These are phyloP conservation scores for Aporophyla nigra DNA, from an alignment of 2,888 invertebrate species.

Conservation along the genomic window DNA sequence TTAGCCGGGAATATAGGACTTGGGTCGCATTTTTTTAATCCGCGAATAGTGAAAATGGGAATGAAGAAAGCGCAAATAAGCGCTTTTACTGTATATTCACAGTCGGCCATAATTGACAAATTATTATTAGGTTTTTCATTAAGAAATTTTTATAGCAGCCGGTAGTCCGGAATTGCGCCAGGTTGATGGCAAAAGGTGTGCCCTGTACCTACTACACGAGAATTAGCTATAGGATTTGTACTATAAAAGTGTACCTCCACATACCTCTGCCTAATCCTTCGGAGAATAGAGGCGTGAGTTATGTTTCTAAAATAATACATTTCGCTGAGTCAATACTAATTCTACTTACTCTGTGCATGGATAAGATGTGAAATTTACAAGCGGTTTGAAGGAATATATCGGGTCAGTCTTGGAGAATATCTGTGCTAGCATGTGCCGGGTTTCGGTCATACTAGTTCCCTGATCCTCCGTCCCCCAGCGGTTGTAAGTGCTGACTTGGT, in stretches of 20 bases:
- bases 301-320: too few relatives aligned
- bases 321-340: not conserved
- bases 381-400: conserved; percentile 84
- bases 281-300: not conserved
- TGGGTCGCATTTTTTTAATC: too few relatives aligned
- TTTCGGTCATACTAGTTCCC: conserved; percentile 84
- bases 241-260: not conserved
- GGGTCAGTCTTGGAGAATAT: conserved; percentile 84
- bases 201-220: not conserved
- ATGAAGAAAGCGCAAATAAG: too few relatives aligned
- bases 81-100: too few relatives aligned
- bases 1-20: too few relatives aligned
- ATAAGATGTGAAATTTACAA: conserved; percentile 88
- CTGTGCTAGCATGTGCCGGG: conserved; percentile 87
- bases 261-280: not conserved
- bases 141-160: not conserved
- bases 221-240: not conserved
- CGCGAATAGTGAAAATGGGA: too few relatives aligned
- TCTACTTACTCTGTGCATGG: conserved; percentile 87
- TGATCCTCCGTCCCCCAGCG: conserved; percentile 85
- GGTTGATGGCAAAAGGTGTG: not conserved
- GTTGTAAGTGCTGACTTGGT: conserved; percentile 87
- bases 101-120: too few relatives aligned
- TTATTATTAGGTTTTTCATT: too few relatives aligned
- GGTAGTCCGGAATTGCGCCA: not conserved